These are phyloP conservation scores for Odocoileus virginianus DNA, from an alignment of 2,113 vertebrate species.

Conservation along the genomic window DNA sequence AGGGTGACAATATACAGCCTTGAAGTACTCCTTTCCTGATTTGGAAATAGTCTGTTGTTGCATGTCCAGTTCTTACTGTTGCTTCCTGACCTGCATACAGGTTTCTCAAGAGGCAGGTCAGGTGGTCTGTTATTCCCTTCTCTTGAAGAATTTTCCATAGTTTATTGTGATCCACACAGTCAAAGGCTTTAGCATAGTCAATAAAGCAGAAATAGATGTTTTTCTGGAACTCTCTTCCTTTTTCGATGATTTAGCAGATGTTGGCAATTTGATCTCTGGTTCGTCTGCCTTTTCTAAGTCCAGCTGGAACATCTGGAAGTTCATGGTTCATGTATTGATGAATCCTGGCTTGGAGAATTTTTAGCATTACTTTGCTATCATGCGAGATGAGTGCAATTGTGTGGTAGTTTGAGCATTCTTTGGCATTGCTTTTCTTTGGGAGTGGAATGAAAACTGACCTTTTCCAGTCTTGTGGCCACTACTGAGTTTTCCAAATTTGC, in stretches of 20 bases:
- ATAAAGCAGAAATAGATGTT: neutral
- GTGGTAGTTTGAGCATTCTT: neutral
- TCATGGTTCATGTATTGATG: neutral
- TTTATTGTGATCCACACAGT: neutral
- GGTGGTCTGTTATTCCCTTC: neutral
- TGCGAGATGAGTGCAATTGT: neutral
- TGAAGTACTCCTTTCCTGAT: neutral
- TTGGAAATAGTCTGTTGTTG: neutral
- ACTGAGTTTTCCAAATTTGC: neutral
- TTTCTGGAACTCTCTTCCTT: neutral
- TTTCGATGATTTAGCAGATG: neutral
- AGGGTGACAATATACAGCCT: neutral
- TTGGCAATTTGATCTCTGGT: neutral
- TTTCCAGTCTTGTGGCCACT: neutral
- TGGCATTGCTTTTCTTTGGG: neutral
- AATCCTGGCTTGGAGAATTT: neutral
- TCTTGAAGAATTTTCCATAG: neutral
- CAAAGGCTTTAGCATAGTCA: neutral
- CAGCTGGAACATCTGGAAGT: neutral
- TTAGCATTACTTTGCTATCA: neutral
- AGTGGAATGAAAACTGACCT: neutral
- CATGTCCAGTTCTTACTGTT: neutral
- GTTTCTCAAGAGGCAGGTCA: neutral
- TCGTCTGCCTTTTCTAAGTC: neutral
- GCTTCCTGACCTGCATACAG: neutral